Percentiles rank a stretch among this genome's conserved stretches.
These are phyloP conservation scores for Pelvicachromis taeniatus DNA, from an alignment of 2,113 vertebrate genomes.

Conservation along the genomic window DNA sequence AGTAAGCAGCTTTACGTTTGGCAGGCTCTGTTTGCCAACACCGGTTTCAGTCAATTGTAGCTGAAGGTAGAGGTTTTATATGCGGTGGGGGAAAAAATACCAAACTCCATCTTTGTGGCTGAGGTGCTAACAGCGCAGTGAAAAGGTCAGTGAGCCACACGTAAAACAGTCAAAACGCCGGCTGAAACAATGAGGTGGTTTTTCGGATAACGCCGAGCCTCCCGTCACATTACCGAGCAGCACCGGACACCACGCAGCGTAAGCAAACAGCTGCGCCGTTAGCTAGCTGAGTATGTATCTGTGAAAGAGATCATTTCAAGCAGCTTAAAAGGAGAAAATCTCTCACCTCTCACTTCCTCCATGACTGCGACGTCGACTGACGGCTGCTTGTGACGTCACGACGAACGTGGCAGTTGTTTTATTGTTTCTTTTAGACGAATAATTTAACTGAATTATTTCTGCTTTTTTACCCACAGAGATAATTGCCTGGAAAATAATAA, in stretches of 20 bases:
- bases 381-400: slow-evolving; percentile 52
- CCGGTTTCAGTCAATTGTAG: not conserved
- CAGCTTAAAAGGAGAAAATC: not conserved
- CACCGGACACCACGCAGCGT: accelerated
- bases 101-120: not conserved
- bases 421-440: accelerated
- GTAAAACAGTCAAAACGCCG: not conserved
- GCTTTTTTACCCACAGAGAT: not conserved
- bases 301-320: not conserved
- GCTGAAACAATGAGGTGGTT: not conserved
- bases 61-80: not conserved
- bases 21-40: not conserved
- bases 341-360: slow-evolving; percentile 77
- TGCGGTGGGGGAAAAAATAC: not conserved
- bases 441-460: not conserved
- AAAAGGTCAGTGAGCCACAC: not conserved
- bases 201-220: not conserved
- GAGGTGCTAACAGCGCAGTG: not conserved
- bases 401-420: not conserved
- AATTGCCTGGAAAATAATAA: not conserved
- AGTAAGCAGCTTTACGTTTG: not conserved
- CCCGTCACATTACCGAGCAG: not conserved
- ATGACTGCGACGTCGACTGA: slow-evolving; percentile 56
- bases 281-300: too few relatives aligned
- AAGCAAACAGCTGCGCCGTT: accelerated